Evolutionary conservation across 1,140 invertebrate genomes (phyloP).

Genomic region (Portunus trituberculatus): DNA sequence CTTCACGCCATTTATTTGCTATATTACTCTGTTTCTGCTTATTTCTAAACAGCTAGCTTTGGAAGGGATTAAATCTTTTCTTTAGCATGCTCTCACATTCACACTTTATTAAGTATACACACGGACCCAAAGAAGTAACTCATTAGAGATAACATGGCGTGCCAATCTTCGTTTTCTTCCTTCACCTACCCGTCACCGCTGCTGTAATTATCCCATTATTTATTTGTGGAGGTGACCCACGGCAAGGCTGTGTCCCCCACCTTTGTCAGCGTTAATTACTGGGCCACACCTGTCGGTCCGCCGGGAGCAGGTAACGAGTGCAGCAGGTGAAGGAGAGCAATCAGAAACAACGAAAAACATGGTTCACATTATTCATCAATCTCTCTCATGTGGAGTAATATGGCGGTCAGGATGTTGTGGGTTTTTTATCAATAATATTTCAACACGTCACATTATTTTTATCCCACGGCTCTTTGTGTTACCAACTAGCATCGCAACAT

Average conservation of each 20-base stretch:
- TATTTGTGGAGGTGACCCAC: not conserved
- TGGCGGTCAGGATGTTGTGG: not conserved
- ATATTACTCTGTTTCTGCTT: too few species aligned
- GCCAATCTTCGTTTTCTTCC: not conserved
- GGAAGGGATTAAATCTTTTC: too few species aligned
- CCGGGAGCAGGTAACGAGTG: not conserved
- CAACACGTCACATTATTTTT: not conserved
- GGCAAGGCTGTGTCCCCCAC: not conserved
- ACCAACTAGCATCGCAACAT: not conserved
- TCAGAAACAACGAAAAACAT: not conserved
- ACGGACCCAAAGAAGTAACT: not conserved
- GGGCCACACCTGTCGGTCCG: conserved; percentile 4
- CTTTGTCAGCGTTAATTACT: not conserved
- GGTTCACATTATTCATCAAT: not conserved
- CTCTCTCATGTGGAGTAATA: not conserved
- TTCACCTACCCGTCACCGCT: not conserved
- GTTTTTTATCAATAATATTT: not conserved
- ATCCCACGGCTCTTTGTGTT: not conserved
- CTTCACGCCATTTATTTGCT: too few species aligned
- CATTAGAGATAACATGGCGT: not conserved
- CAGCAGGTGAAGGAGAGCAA: not conserved
- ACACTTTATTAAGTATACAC: not conserved
- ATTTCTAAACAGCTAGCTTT: too few species aligned
- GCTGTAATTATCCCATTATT: conserved; percentile 13
- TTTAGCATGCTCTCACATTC: too few species aligned